A percentile compares a stretch with the other conserved stretches of the same genome.
phyloP scores from a whole-genome alignment of 2,797 vertebrate genomes.

The Hemibagrus guttatus region DNA sequence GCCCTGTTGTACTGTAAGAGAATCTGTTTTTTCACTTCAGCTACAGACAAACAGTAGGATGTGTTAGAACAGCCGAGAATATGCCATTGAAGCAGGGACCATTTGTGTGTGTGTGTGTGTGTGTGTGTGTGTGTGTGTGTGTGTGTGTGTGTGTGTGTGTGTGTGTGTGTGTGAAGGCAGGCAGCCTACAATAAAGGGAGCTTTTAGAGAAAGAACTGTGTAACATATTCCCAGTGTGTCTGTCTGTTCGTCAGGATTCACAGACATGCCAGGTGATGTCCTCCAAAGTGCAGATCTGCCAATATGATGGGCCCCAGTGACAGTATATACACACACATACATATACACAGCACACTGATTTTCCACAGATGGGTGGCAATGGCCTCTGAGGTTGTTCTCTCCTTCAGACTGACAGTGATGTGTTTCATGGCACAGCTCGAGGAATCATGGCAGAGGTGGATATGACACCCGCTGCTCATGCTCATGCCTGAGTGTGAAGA shows the following conservation, averaged over 20 bases:
- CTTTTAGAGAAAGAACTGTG: constrained; percentile 55
- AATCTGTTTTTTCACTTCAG: constrained; percentile 67
- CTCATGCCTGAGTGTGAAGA: constrained; percentile 34
- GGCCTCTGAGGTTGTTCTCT: constrained; percentile 50
- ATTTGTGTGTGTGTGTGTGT: constrained; percentile 28
- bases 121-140: constrained; percentile 43
- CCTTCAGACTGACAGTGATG: constrained; percentile 48
- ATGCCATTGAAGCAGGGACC: constrained; percentile 37
- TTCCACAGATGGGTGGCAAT: constrained; percentile 55
- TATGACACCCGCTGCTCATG: constrained; percentile 37
- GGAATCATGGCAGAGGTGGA: constrained; percentile 37
- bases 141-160: constrained; percentile 32
- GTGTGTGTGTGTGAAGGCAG: constrained; percentile 32
- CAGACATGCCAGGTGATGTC: constrained; percentile 56
- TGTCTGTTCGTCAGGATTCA: constrained; percentile 60
- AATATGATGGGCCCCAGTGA: constrained; percentile 54
- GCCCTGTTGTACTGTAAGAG: constrained; percentile 67
- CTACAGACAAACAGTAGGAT: constrained; percentile 58
- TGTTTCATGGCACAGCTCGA: constrained; percentile 42
- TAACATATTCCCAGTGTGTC: constrained; percentile 59
- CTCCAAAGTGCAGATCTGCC: constrained; percentile 58
- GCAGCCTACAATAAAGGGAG: constrained; percentile 51
- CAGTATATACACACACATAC: constrained; percentile 45
- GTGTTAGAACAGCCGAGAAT: constrained; percentile 54
- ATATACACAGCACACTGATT: constrained; percentile 43